Percentiles rank a stretch among this genome's conserved stretches.
phyloP scores from a whole-genome alignment of 2,113 vertebrate species.

The Alligator mississippiensis region DNA sequence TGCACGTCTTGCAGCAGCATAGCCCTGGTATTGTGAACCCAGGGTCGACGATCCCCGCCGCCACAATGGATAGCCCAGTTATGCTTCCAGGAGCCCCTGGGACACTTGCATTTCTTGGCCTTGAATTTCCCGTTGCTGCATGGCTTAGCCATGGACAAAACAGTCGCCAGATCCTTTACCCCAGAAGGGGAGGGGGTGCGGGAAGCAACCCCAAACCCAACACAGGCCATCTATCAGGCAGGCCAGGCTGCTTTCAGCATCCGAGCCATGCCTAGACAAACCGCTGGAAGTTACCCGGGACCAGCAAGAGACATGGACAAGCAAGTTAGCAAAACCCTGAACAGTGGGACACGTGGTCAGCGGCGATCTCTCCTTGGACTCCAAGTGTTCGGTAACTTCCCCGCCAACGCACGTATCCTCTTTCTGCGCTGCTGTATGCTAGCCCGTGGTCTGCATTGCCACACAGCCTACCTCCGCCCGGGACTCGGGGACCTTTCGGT shows the following conservation, averaged over 20 bases:
- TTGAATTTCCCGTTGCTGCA: neutral
- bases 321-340: neutral
- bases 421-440: rapidly evolving
- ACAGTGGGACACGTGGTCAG: rapidly evolving
- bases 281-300: neutral
- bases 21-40: neutral
- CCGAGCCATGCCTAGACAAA: neutral
- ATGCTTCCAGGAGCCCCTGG: neutral
- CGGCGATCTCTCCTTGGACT: neutral
- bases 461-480: neutral
- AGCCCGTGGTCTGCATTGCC: neutral
- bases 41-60: neutral
- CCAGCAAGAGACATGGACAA: neutral
- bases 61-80: neutral
- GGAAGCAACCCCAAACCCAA: neutral
- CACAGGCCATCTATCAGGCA: neutral
- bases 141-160: neutral
- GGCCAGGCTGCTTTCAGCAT: neutral
- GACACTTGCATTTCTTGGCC: neutral
- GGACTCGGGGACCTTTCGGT: neutral
- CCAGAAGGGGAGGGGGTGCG: neutral
- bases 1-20: neutral
- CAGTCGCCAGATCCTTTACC: neutral
- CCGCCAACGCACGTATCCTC: neutral
- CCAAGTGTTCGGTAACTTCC: neutral